A percentile compares a stretch with the other conserved stretches of the same genome.
Conservation (phyloP, 2,797 vertebrate species). For the Neosilurus mollespiculum region DNA sequence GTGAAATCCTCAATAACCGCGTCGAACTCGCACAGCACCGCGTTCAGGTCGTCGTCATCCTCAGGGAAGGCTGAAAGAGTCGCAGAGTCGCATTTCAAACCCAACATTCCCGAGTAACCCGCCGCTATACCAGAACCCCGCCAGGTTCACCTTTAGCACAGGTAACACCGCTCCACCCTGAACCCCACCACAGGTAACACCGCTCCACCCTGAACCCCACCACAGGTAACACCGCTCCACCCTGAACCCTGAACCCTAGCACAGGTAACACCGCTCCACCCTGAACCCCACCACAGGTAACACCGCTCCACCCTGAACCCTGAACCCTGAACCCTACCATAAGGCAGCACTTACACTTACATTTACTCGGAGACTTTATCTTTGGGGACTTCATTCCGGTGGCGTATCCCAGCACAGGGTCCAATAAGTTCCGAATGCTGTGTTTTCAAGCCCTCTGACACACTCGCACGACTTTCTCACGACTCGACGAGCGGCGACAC, state of each 20-base stretch:
- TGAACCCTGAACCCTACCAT: too few species aligned
- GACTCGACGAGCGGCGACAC: conserved; percentile 11
- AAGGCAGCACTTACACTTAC: conserved; percentile 49
- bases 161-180: background rate
- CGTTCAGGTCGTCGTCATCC: conserved; percentile 76
- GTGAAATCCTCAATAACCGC: conserved; percentile 92
- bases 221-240: too few species aligned
- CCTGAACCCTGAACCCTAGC: too few species aligned
- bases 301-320: too few species aligned
- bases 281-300: too few species aligned
- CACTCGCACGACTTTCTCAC: background rate
- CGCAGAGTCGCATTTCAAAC: background rate
- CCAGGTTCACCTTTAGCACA: background rate
- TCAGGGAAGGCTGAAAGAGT: conserved; percentile 60
- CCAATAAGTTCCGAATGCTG: conserved; percentile 41
- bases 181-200: too few species aligned
- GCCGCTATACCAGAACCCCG: background rate
- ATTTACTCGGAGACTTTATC: conserved; percentile 66
- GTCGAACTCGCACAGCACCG: conserved; percentile 89
- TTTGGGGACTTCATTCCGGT: conserved; percentile 78
- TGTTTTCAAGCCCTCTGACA: background rate
- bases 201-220: too few species aligned
- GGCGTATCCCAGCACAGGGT: background rate
- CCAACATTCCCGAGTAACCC: background rate
- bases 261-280: background rate